Base-by-base conservation (phyloP, 2,113 vertebrate genomes). In the Piliocolobus tephrosceles region DNA sequence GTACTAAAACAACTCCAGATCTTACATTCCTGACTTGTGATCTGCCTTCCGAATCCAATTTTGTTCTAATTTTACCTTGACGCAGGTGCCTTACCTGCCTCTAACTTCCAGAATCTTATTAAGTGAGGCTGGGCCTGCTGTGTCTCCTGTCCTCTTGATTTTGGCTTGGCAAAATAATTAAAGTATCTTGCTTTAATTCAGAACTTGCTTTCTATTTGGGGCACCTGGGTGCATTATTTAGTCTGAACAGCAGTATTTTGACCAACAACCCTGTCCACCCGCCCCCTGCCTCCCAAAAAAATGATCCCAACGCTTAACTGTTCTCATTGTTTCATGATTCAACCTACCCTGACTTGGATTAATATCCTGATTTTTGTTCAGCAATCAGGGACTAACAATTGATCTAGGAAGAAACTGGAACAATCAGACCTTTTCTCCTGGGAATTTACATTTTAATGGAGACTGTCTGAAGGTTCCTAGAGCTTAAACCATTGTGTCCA, bases 271-370 rank as follows among this genome's bases (percentile, higher is more conserved):
- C 30, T 4, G 5, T 38, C 61, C 12, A n/a, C n/a, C 0, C 0
- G 18, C 8, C 22, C 16, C 5, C 3, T 2, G 9, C 1, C 4
- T 0, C 5, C 13, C 7, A 32, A 75, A 40, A 68, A n/a, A 32
- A n/a, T 76, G 75, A 35, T 47, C 57, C 52, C 82, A 92, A 1
- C 50, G 78, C 58, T 85, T 86, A 38, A 61, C 32, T 73, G 7
- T 43, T 81, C 20, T 89, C 35, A n/a, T 58, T 16, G 8, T 73
- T 72, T 90, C 58, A 38, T 68, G 22, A 84, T 32, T 88, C 38
- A 52, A 2, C 16, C 55, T 45, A 3, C 17, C 8, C 72, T 57
- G 47, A 38, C 38, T 90, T 73, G 35, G 27, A 23, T 55, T 35
- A 55, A 68, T 38, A 78, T 5, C 66, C 43, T 87, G 61, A 30